Evolutionary conservation across 2,113 vertebrate species (phyloP).

Genomic region (Oceanodroma tethys): DNA sequence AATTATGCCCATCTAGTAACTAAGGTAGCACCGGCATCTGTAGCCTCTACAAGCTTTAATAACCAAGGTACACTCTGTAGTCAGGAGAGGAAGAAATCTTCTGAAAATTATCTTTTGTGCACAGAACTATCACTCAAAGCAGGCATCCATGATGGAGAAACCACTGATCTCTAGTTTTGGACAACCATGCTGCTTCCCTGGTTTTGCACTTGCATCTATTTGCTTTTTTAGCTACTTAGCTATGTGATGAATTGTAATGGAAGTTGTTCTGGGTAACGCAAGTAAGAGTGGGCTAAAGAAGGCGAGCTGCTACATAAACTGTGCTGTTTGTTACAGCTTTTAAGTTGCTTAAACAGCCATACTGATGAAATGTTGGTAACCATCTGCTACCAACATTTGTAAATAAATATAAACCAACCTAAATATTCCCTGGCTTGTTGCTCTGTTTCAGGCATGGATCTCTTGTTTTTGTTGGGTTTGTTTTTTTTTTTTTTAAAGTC

Average conservation of each 20-base stretch:
- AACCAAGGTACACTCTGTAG: background rate
- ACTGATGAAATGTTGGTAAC: constrained; percentile 38
- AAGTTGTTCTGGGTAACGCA: background rate
- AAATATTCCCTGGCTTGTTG: background rate
- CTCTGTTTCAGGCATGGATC: constrained; percentile 19
- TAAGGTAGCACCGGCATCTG: background rate
- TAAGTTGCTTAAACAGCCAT: constrained; percentile 25
- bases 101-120: background rate
- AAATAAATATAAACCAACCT: constrained; percentile 55
- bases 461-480: background rate
- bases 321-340: constrained; percentile 46
- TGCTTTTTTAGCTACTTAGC: background rate
- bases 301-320: background rate
- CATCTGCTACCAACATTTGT: constrained; percentile 35
- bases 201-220: background rate
- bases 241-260: background rate
- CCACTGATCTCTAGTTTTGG: background rate
- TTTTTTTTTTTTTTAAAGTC: background rate
- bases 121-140: background rate
- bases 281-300: background rate
- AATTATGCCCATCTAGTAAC: background rate
- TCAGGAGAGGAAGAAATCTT: background rate
- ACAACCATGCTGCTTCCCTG: background rate
- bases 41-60: background rate
- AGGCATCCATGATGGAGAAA: background rate